Conservation (phyloP, 2,113 vertebrate genomes). For the Calidris pygmaea region DNA sequence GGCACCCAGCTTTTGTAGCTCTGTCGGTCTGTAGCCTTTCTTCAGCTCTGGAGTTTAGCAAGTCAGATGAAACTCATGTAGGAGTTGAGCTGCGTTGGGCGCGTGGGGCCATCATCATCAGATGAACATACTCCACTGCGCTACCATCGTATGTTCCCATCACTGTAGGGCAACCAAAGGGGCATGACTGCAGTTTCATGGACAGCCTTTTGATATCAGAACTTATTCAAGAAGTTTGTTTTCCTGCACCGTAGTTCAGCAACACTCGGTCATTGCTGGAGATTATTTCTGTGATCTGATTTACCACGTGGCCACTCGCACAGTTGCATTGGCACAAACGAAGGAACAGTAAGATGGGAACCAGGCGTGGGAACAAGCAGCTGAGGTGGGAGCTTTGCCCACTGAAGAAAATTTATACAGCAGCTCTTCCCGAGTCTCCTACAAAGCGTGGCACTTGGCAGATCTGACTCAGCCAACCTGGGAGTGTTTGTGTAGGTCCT, state of each 20-base stretch:
- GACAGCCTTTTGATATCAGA: neutral
- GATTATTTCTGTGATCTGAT: neutral
- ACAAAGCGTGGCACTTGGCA: neutral
- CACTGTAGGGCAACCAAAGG: neutral
- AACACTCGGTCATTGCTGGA: neutral
- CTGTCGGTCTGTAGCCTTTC: neutral
- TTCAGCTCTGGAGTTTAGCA: neutral
- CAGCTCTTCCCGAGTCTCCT: neutral
- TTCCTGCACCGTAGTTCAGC: neutral
- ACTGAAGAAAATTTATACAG: neutral
- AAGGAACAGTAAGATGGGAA: neutral
- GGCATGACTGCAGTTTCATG: neutral
- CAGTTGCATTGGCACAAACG: neutral
- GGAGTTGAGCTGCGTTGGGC: neutral
- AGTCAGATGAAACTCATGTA: neutral
- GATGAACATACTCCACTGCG: neutral
- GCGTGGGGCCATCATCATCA: neutral
- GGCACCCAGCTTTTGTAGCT: neutral
- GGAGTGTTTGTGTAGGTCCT: neutral
- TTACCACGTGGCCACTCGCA: neutral
- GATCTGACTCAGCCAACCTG: neutral
- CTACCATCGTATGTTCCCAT: neutral
- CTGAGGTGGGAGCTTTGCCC: neutral
- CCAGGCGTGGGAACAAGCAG: neutral
- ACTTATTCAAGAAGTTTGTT: neutral